These are phyloP conservation scores for Phalloptychus januarius DNA, from an alignment of 2,797 vertebrate species.

Conservation along the genomic window DNA sequence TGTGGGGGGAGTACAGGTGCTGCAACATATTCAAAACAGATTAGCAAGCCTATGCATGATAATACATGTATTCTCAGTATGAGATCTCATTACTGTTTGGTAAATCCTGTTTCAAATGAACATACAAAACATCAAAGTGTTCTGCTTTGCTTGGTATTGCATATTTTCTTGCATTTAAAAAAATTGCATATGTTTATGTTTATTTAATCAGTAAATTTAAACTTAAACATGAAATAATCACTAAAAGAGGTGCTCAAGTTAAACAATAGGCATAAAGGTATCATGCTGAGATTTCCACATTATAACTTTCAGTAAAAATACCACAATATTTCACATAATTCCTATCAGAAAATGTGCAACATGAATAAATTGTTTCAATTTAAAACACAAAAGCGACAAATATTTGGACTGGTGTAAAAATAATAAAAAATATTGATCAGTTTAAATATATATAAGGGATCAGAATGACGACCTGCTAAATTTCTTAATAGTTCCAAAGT, in stretches of 20 bases:
- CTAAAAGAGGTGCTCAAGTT: not conserved
- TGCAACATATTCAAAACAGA: not conserved
- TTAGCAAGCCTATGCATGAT: conserved; percentile 16
- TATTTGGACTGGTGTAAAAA: not conserved
- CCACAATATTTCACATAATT: not conserved
- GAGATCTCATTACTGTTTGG: not conserved
- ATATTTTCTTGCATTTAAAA: not conserved
- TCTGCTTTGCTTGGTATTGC: not conserved
- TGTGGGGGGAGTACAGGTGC: not conserved
- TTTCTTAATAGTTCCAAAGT: too few species aligned
- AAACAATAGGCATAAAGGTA: not conserved
- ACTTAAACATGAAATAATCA: not conserved
- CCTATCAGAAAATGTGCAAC: not conserved
- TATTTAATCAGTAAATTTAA: not conserved
- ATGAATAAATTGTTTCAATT: too few species aligned
- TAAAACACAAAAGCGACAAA: not conserved
- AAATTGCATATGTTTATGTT: not conserved
- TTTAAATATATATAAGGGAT: not conserved
- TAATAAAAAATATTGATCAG: not conserved
- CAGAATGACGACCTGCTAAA: too few species aligned
- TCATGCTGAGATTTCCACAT: not conserved
- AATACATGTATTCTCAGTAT: not conserved
- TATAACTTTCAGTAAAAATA: not conserved
- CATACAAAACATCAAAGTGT: not conserved
- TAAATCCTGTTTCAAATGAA: not conserved